Conservation (phyloP, 2,888 invertebrate genomes). For the Epistrophe grossulariae region DNA sequence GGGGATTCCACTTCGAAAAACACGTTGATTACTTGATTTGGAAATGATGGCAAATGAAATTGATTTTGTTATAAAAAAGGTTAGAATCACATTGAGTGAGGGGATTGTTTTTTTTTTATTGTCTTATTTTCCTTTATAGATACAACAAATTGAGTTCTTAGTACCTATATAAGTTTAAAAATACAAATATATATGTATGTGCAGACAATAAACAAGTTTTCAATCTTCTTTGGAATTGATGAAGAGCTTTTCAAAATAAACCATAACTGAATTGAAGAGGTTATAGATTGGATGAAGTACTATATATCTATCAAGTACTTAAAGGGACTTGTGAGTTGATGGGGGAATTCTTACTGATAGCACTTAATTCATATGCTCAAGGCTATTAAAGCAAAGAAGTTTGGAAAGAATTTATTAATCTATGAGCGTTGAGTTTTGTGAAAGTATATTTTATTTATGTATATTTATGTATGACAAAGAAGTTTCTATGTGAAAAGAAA, state of each 20-base stretch:
- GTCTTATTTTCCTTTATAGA: conserved; percentile 8
- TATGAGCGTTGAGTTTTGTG: not conserved
- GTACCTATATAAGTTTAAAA: not conserved
- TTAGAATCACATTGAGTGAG: conserved; percentile 17
- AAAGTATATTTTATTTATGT: not conserved
- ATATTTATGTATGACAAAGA: not conserved
- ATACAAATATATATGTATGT: not conserved
- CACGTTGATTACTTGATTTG: conserved; percentile 45
- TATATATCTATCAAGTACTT: conserved; percentile 7
- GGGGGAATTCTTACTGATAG: not conserved
- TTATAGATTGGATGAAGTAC: conserved; percentile 1
- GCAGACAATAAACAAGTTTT: conserved; percentile 40
- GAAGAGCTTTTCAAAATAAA: conserved; percentile 27
- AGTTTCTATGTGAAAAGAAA: too few species aligned
- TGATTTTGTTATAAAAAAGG: conserved; percentile 27
- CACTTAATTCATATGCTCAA: conserved; percentile 16
- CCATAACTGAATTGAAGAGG: conserved; percentile 33
- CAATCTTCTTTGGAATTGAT: conserved; percentile 38
- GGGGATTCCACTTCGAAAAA: conserved; percentile 23
- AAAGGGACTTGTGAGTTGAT: not conserved
- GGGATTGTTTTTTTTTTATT: not conserved
- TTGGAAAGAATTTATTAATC: conserved; percentile 9
- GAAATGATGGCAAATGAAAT: conserved; percentile 33
- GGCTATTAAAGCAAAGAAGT: not conserved
- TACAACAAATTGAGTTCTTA: conserved; percentile 28